Evolutionary conservation across 2,797 vertebrate species (phyloP).

Genomic region (Myripristis jacobus): DNA sequence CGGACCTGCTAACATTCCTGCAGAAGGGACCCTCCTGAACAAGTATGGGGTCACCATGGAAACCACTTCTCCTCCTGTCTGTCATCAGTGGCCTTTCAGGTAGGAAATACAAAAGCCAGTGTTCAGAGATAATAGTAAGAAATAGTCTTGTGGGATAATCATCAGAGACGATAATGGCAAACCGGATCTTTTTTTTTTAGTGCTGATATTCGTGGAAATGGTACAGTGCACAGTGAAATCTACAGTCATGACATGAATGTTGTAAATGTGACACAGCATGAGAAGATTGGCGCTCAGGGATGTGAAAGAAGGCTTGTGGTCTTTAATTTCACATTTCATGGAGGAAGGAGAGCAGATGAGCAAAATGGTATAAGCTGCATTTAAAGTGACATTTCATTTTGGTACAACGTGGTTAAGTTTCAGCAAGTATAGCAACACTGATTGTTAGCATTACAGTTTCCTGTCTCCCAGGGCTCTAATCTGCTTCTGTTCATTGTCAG

Average conservation of each 20-base stretch:
- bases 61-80: slow-evolving; percentile 91
- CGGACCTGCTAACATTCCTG: slow-evolving; percentile 82
- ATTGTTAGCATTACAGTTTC: too few species aligned
- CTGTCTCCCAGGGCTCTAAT: too few species aligned
- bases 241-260: background rate
- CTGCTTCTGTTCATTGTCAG: too few species aligned
- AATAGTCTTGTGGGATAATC: slow-evolving; percentile 5
- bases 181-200: slow-evolving; percentile 1
- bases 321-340: slow-evolving; percentile 20
- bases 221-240: background rate
- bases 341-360: slow-evolving; percentile 21
- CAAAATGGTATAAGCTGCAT: slow-evolving; percentile 17
- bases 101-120: slow-evolving; percentile 74
- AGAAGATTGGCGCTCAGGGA: slow-evolving; percentile 24
- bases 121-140: slow-evolving; percentile 15
- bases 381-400: background rate
- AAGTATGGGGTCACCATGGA: slow-evolving; percentile 95
- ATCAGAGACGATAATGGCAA: background rate
- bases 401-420: too few species aligned
- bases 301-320: slow-evolving; percentile 19
- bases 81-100: slow-evolving; percentile 92
- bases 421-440: too few species aligned
- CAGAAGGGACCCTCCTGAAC: slow-evolving; percentile 82
- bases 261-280: slow-evolving; percentile 20
- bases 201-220: slow-evolving; percentile 8